phyloP scores from a whole-genome alignment of 2,797 vertebrate genomes.

The Natrix natrix region DNA sequence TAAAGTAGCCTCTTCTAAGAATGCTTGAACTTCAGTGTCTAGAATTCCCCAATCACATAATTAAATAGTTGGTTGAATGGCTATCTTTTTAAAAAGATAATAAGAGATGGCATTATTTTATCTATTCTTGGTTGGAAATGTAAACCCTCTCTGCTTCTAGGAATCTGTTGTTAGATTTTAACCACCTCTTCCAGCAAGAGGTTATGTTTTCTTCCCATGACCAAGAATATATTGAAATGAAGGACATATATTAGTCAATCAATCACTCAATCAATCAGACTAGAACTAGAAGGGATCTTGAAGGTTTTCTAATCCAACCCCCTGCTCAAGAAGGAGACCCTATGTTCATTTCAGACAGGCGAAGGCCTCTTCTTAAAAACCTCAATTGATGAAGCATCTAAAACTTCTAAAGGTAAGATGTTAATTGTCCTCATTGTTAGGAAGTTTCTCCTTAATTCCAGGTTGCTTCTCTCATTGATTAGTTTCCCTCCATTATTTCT shows the following conservation, averaged over 20 bases:
- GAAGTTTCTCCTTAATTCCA: too few relatives aligned
- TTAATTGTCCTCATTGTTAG: too few relatives aligned
- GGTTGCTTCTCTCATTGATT: too few relatives aligned
- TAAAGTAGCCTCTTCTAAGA: background rate
- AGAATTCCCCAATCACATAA: background rate
- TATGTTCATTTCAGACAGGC: too few relatives aligned
- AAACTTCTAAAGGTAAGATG: too few relatives aligned
- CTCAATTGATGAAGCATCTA: too few relatives aligned
- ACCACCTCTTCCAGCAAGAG: background rate
- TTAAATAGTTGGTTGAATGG: background rate
- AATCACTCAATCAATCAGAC: too few relatives aligned
- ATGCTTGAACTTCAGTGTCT: background rate
- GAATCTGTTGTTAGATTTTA: background rate
- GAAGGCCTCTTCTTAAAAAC: too few relatives aligned
- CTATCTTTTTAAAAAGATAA: background rate
- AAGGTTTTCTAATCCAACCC: too few relatives aligned
- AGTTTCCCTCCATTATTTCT: too few relatives aligned
- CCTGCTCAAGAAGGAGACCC: too few relatives aligned
- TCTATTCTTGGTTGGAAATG: background rate
- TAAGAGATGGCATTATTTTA: background rate
- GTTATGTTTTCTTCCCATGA: background rate
- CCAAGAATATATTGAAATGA: background rate
- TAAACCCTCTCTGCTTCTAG: background rate
- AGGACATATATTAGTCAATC: background rate
- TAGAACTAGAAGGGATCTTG: background rate